Percentiles rank a stretch among this genome's conserved stretches.
phyloP scores from a whole-genome alignment of 2,888 invertebrate species.

The Heteropelma amictum region DNA sequence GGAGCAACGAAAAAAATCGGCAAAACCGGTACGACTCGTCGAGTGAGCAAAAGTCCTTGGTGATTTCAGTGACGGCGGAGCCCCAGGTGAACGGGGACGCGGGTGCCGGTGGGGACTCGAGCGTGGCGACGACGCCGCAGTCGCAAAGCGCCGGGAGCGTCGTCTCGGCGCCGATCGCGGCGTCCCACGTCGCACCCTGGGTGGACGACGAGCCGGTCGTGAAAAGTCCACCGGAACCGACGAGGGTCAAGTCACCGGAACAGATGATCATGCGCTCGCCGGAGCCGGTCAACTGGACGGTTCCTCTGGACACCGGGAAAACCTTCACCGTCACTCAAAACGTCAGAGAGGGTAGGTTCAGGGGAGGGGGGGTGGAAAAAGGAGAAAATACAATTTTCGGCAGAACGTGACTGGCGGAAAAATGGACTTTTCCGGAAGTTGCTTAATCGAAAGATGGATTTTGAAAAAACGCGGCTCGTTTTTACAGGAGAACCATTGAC shows the following conservation, averaged over 20 bases:
- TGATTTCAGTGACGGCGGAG: conserved; percentile 75
- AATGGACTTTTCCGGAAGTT: too few relatives aligned
- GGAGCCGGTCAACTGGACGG: conserved; percentile 97
- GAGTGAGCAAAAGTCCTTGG: conserved; percentile 65
- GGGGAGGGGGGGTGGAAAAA: too few relatives aligned
- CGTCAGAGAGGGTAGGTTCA: conserved; percentile 88
- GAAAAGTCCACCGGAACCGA: conserved; percentile 95
- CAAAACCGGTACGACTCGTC: conserved; percentile 45
- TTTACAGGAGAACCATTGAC: conserved; percentile 86
- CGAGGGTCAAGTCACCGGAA: conserved; percentile 94
- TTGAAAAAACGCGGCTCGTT: not conserved
- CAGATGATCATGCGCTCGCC: conserved; percentile 95
- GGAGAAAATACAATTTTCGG: not conserved
- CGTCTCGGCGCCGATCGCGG: conserved; percentile 83
- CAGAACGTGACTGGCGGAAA: too few relatives aligned
- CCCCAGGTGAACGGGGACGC: conserved; percentile 74
- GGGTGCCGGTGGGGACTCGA: conserved; percentile 68
- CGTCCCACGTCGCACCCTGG: conserved; percentile 78
- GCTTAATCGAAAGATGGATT: too few relatives aligned
- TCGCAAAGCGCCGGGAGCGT: conserved; percentile 79
- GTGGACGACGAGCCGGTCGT: conserved; percentile 85
- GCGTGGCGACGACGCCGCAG: conserved; percentile 76
- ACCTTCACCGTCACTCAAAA: conserved; percentile 96
- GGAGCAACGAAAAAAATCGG: not conserved
- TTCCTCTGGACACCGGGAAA: conserved; percentile 95